Percentiles rank a stretch among this genome's conserved stretches.
Evolutionary conservation across 2,113 vertebrate species (phyloP).

Genomic region (Egretta garzetta): DNA sequence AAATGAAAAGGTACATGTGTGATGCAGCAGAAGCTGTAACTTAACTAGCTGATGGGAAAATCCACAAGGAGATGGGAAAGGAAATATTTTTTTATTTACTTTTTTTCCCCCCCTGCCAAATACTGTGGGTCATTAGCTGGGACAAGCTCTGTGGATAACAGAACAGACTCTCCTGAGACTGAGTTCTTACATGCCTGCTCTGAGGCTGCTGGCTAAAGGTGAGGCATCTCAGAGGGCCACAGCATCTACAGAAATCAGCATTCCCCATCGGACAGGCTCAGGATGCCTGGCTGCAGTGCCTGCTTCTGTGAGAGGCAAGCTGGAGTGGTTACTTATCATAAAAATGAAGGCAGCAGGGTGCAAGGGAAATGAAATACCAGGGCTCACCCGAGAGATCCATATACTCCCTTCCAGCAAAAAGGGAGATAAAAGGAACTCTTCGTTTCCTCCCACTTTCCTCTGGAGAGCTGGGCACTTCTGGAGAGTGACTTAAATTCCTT

Average conservation of each 20-base stretch:
- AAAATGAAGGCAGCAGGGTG: not conserved
- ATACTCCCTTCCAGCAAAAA: not conserved
- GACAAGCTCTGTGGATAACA: constrained; percentile 7
- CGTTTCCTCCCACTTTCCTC: not conserved
- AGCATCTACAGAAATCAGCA: not conserved
- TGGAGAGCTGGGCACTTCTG: not conserved
- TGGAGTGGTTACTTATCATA: not conserved
- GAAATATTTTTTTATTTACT: constrained; percentile 61
- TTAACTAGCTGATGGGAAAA: constrained; percentile 58
- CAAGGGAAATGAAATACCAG: not conserved
- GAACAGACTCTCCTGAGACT: not conserved
- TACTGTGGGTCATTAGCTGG: constrained; percentile 5
- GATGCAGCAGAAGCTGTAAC: constrained; percentile 58
- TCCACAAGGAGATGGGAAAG: constrained; percentile 59
- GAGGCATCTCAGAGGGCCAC: not conserved
- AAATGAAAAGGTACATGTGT: constrained; percentile 69
- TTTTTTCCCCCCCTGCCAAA: not conserved
- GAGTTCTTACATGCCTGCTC: not conserved
- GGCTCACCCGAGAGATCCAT: not conserved
- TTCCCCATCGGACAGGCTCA: not conserved
- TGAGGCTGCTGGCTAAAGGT: not conserved
- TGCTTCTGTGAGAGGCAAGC: not conserved
- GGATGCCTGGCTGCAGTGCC: not conserved
- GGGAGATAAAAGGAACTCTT: not conserved
- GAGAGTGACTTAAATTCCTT: not conserved